Base-by-base conservation (phyloP, 2,888 invertebrate genomes). In the Dusona sp. region DNA sequence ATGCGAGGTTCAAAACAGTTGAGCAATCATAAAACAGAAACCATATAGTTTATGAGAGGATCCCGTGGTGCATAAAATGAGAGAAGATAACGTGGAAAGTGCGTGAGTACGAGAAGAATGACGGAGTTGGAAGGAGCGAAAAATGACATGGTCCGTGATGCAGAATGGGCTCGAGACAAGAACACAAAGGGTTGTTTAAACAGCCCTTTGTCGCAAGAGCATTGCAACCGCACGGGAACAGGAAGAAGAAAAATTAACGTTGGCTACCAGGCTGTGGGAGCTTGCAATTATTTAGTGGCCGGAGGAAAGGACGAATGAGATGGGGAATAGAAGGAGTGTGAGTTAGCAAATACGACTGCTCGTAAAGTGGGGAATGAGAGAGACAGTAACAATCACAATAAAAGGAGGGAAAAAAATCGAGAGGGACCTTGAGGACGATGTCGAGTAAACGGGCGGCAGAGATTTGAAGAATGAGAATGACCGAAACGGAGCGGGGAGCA, bases 271-370 rank as follows among this genome's bases (percentile, higher is more conserved):
- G 13, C 64, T 38, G 73, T 36, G 79, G 88, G 88, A 88, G 89
- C 88, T 88, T 84, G 91, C 91, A 90, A 92, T 91, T 91, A 92
- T 92, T 92, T 92, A 91, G 90, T 83, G 89, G 88, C 89, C 89
- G 78, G 84, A 79, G 87, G 89, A 85, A 68, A 68, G 68, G 75
- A 73, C 33, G 29, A 45, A 48, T 36, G 68, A 48, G n/a, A 82
- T 11, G 48, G 48, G 36, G 48, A 61, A 51, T 45, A 65, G 3
- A 61, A 51, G 38, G 29, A 64, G 67, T 77, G 36, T 61, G 77
- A 54, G 51, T 7, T 25, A 54, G 54, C 45, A 33, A n/a, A 29
- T 33, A 33, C 22, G 36, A 48, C 25, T 78, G 19, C 33, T 33
- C 29, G 42, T 57, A 25, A 74, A 48, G 68, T 51, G 48, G 61